Conservation (phyloP, 1,140 invertebrate genomes). For the Ips nitidus region DNA sequence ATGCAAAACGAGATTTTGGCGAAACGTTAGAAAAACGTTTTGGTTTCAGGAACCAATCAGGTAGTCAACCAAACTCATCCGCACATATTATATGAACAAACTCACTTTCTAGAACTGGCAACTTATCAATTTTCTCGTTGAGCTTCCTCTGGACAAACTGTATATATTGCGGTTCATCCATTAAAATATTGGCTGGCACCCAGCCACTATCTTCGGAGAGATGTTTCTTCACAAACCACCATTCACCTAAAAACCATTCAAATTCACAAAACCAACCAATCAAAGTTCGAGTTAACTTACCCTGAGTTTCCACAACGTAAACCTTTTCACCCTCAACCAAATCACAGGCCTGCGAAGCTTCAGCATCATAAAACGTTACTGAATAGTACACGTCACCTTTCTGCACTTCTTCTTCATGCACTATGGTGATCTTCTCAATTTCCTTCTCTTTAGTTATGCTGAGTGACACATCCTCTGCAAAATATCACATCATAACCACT, state of each 20-base stretch:
- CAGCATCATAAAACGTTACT: conserved; percentile 83
- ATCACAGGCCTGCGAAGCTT: conserved; percentile 83
- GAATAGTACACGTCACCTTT: conserved; percentile 79
- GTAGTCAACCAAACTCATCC: not conserved
- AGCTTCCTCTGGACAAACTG: conserved; percentile 84
- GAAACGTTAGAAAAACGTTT: too few relatives aligned
- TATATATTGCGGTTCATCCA: conserved; percentile 79
- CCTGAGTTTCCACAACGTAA: conserved; percentile 79
- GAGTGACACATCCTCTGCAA: conserved; percentile 56
- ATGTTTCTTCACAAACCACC: conserved; percentile 91
- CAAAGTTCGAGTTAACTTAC: not conserved
- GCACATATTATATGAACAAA: conserved; percentile 32
- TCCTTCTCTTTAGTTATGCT: conserved; percentile 61
- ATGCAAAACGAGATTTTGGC: too few relatives aligned
- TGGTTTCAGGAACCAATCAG: not conserved
- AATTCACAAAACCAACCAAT: too few relatives aligned
- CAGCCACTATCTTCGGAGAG: conserved; percentile 88
- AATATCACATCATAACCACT: too few relatives aligned
- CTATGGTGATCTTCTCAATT: conserved; percentile 54
- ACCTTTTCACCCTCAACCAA: conserved; percentile 88
- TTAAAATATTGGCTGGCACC: conserved; percentile 86
- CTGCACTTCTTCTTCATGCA: conserved; percentile 57
- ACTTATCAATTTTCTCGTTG: conserved; percentile 87
- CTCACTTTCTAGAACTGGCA: conserved; percentile 90
- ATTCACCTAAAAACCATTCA: conserved; percentile 57